A percentile compares a stretch with the other conserved stretches of the same genome.
phyloP scores from a whole-genome alignment of 2,797 vertebrate genomes.

The Pogoniulus pusillus region DNA sequence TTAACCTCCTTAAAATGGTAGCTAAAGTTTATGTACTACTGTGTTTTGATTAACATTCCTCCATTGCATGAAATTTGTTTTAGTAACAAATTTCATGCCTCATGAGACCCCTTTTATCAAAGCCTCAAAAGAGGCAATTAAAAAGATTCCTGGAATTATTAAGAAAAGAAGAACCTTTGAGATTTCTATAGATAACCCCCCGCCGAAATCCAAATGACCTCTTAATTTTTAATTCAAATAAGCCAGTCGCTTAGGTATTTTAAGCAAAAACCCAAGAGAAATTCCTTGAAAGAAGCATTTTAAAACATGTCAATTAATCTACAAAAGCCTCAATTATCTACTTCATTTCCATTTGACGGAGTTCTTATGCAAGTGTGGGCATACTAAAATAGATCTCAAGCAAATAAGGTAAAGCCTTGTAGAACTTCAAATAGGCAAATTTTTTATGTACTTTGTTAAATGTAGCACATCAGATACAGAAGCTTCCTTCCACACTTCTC shows the following conservation, averaged over 20 bases:
- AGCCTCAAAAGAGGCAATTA: neutral
- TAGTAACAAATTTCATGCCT: neutral
- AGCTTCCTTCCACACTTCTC: neutral
- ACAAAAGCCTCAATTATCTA: neutral
- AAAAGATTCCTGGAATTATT: neutral
- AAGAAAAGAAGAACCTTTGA: too few species aligned
- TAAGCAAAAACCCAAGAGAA: neutral
- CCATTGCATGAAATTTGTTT: neutral
- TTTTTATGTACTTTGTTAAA: neutral
- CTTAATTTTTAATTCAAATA: neutral
- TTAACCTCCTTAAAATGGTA: neutral
- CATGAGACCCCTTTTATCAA: neutral
- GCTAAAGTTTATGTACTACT: neutral
- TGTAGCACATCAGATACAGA: neutral
- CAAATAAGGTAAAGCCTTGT: neutral
- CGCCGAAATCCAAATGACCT: neutral
- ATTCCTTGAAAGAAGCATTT: neutral
- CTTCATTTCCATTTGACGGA: neutral
- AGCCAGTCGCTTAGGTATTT: neutral
- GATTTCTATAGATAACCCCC: neutral
- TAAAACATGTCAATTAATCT: neutral
- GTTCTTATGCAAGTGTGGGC: neutral
- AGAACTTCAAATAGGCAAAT: neutral
- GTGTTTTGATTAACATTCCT: neutral
- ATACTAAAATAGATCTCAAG: neutral